Conservation (phyloP, 2,113 vertebrate species). For the Ciconia maguari region DNA sequence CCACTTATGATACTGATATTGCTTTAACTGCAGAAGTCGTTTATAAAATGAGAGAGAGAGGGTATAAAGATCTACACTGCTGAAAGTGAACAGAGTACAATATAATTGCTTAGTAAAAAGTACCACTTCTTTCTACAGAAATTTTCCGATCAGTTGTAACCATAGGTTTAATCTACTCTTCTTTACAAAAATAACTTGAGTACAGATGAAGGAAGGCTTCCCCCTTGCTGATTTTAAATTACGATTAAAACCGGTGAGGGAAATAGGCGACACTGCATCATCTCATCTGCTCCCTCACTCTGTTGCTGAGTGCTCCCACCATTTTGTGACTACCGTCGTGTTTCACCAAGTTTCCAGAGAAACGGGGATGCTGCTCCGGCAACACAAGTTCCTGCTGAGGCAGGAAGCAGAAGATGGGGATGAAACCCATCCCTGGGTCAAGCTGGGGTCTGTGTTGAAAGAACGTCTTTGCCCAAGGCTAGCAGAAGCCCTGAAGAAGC, state of each 20-base stretch:
- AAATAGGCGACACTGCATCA: neutral
- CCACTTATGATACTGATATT: neutral
- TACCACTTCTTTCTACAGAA: neutral
- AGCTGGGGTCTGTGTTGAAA: neutral
- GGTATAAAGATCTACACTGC: neutral
- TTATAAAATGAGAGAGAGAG: neutral
- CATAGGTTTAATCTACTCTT: neutral
- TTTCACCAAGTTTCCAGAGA: neutral
- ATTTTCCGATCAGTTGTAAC: neutral
- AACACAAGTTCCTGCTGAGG: neutral
- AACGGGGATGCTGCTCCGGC: neutral
- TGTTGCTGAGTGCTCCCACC: neutral
- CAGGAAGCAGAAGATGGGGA: neutral
- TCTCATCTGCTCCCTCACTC: neutral
- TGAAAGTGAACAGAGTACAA: neutral
- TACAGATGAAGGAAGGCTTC: neutral
- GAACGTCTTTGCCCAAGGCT: neutral
- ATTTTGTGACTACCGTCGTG: neutral
- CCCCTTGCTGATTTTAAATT: neutral
- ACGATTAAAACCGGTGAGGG: rapidly evolving
- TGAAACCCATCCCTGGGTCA: neutral
- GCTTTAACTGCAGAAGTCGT: neutral
- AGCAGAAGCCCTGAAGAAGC: neutral
- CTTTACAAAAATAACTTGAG: neutral
- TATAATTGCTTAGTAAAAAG: neutral